Percentiles rank a stretch among this genome's conserved stretches.
phyloP scores from a whole-genome alignment of 2,113 vertebrate genomes.

The Neotragus pygmaeus region DNA sequence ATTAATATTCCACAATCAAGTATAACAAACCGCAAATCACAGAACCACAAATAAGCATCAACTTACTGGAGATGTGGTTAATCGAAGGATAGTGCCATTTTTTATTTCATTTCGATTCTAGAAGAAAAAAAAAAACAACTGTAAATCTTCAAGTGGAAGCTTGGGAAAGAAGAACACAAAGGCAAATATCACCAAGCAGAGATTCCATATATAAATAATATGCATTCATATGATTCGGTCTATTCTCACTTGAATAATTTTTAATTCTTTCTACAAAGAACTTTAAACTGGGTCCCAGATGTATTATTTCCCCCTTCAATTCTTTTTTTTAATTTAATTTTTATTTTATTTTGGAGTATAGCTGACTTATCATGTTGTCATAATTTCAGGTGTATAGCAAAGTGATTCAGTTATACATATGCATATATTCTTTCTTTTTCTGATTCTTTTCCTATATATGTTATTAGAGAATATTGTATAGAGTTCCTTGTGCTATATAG shows the following conservation, averaged over 20 bases:
- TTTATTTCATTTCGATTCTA: constrained; percentile 99
- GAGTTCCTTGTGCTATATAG: background rate
- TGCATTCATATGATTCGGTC: background rate
- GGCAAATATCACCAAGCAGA: background rate
- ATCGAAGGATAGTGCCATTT: constrained; percentile 95
- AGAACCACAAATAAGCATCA: background rate
- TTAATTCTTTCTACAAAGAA: constrained; percentile 16
- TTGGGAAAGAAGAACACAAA: background rate
- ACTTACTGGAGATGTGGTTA: constrained; percentile 97
- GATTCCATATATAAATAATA: background rate
- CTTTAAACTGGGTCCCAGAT: background rate
- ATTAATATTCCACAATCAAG: background rate
- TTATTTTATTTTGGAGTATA: background rate
- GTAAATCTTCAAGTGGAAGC: background rate
- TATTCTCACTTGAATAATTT: background rate
- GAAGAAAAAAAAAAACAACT: constrained; percentile 67
- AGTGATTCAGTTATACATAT: background rate
- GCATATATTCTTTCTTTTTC: background rate
- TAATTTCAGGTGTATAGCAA: background rate
- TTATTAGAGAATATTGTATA: background rate
- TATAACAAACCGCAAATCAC: background rate
- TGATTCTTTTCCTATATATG: background rate
- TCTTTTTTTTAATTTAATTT: background rate
- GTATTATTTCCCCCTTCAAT: background rate
- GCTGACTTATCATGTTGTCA: background rate